Conservation (phyloP, 2,113 vertebrate genomes). For the Muntiacus muntjak region DNA sequence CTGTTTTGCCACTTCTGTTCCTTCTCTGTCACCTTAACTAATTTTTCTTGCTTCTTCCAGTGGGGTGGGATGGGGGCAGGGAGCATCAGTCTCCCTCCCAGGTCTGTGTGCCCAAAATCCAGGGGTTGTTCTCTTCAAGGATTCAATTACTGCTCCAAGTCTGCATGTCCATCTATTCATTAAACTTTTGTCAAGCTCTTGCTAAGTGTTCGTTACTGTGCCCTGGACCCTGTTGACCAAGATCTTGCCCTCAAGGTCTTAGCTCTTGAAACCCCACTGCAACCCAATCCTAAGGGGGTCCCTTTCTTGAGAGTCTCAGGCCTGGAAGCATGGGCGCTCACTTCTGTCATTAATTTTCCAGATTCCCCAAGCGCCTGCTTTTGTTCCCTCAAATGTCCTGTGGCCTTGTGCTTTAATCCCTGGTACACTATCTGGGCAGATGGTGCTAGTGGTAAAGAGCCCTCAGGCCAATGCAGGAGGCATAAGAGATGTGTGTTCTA, state of each 20-base stretch:
- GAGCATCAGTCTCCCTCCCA: background rate
- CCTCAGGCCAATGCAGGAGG: background rate
- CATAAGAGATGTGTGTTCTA: background rate
- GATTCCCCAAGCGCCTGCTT: background rate
- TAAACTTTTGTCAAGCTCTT: background rate
- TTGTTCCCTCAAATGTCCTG: background rate
- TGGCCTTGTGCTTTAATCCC: background rate
- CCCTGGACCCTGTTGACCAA: background rate
- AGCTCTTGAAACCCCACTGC: accelerated
- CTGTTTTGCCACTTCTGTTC: background rate
- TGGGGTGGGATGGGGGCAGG: background rate
- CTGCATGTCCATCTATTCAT: background rate
- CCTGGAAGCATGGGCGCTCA: background rate
- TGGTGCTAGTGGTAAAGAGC: background rate
- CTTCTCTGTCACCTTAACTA: background rate
- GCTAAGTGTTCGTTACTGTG: background rate
- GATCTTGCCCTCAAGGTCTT: background rate
- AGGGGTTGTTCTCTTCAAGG: background rate
- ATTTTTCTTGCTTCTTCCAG: background rate
- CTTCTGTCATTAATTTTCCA: background rate
- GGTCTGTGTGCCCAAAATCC: background rate
- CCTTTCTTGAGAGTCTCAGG: background rate
- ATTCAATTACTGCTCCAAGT: background rate
- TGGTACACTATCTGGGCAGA: background rate
- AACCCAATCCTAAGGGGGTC: accelerated